These are phyloP conservation scores for Spialia ferax DNA, from an alignment of 2,888 invertebrate species.

Conservation along the genomic window DNA sequence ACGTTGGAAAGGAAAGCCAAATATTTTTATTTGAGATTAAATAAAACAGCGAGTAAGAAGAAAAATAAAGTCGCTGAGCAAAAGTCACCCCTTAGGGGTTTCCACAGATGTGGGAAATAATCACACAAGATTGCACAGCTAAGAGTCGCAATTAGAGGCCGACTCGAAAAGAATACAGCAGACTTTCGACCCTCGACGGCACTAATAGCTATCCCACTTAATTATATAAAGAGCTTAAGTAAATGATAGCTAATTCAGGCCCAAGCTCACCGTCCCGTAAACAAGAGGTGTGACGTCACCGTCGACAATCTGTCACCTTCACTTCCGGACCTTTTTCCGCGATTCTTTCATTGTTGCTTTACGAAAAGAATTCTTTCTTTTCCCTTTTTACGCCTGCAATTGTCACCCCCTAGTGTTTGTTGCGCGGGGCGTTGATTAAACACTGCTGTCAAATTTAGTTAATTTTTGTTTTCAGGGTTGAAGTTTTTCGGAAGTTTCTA, in stretches of 20 bases:
- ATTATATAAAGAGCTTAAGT: constrained; percentile 86
- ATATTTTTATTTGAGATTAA: constrained; percentile 3
- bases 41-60: not conserved
- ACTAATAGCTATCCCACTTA: constrained; percentile 78
- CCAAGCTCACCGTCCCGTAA: constrained; percentile 74
- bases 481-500: constrained; percentile 44
- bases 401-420: constrained; percentile 83
- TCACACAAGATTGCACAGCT: constrained; percentile 52
- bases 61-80: constrained; percentile 23
- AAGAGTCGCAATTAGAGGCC: constrained; percentile 68
- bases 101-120: constrained; percentile 39
- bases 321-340: constrained; percentile 77
- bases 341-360: constrained; percentile 82
- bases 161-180: constrained; percentile 65
- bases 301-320: constrained; percentile 84
- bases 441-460: constrained; percentile 75
- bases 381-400: constrained; percentile 73
- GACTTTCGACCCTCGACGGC: constrained; percentile 65
- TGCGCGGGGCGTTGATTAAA: constrained; percentile 78
- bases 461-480: constrained; percentile 65
- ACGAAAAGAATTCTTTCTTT: constrained; percentile 80
- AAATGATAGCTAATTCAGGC: constrained; percentile 83
- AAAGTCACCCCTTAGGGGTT: constrained; percentile 28
- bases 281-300: constrained; percentile 86
- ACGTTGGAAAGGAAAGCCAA: not conserved